Evolutionary conservation across 1,140 invertebrate genomes (phyloP).

Genomic region (Arion vulgaris): DNA sequence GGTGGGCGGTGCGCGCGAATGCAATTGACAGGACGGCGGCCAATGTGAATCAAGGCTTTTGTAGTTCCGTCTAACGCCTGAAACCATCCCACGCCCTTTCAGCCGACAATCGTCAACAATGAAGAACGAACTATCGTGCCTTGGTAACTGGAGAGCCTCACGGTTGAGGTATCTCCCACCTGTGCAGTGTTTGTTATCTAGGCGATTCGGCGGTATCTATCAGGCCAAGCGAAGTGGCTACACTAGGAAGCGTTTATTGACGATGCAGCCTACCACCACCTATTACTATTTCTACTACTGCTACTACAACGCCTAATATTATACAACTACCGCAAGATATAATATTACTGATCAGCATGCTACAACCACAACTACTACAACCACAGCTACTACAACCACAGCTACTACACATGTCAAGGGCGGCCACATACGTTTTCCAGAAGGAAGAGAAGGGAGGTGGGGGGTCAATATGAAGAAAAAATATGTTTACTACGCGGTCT

Average conservation of each 20-base stretch:
- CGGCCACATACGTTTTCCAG: too few species aligned
- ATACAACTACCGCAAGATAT: not conserved
- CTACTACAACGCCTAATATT: too few species aligned
- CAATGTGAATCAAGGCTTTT: not conserved
- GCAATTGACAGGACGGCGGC: constrained; percentile 24
- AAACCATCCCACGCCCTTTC: not conserved
- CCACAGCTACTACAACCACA: not conserved
- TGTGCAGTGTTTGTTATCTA: not conserved
- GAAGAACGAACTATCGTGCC: not conserved
- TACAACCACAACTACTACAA: not conserved
- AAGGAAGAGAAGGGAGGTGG: too few species aligned
- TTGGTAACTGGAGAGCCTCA: not conserved
- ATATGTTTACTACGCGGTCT: too few species aligned
- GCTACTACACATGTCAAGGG: not conserved
- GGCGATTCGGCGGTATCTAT: not conserved
- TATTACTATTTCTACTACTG: too few species aligned
- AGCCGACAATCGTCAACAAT: not conserved
- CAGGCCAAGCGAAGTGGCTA: not conserved
- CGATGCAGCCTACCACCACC: too few species aligned
- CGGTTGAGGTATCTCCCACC: not conserved
- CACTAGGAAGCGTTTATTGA: too few species aligned
- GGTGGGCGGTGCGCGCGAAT: not conserved
- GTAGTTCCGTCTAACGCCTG: constrained; percentile 6
- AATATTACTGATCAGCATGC: not conserved
- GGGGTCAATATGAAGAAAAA: too few species aligned